phyloP scores from a whole-genome alignment of 2,888 invertebrate genomes.

The Frankliniella fusca region DNA sequence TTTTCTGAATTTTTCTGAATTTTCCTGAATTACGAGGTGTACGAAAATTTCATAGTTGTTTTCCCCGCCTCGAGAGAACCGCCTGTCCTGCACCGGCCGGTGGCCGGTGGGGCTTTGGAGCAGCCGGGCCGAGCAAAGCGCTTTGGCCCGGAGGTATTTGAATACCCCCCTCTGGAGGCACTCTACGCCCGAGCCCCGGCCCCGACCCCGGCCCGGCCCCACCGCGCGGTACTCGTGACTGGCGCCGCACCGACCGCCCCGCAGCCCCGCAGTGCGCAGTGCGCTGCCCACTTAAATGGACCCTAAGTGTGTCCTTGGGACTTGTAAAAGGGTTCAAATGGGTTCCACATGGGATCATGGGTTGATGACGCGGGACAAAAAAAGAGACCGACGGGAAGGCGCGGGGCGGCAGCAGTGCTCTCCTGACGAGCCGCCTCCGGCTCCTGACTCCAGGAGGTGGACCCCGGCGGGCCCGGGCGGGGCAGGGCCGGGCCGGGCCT shows the following conservation, averaged over 20 bases:
- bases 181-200: background rate
- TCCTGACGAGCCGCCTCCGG: too few species aligned
- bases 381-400: background rate
- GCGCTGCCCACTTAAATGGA: conserved; percentile 9
- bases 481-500: background rate
- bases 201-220: background rate
- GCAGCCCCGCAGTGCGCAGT: background rate
- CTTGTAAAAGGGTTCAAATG: conserved; percentile 22
- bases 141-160: too few species aligned
- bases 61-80: too few species aligned
- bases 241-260: background rate
- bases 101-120: too few species aligned
- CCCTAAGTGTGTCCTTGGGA: conserved; percentile 7
- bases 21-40: too few species aligned
- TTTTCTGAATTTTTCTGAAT: too few species aligned
- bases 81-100: too few species aligned
- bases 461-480: background rate
- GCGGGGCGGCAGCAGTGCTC: background rate
- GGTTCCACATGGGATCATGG: conserved; percentile 23
- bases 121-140: too few species aligned
- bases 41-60: too few species aligned
- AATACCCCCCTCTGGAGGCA: background rate
- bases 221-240: background rate
- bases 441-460: too few species aligned
- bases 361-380: conserved; percentile 22